Base-by-base conservation (phyloP, 2,888 invertebrate genomes). In the Drosophila cognata region DNA sequence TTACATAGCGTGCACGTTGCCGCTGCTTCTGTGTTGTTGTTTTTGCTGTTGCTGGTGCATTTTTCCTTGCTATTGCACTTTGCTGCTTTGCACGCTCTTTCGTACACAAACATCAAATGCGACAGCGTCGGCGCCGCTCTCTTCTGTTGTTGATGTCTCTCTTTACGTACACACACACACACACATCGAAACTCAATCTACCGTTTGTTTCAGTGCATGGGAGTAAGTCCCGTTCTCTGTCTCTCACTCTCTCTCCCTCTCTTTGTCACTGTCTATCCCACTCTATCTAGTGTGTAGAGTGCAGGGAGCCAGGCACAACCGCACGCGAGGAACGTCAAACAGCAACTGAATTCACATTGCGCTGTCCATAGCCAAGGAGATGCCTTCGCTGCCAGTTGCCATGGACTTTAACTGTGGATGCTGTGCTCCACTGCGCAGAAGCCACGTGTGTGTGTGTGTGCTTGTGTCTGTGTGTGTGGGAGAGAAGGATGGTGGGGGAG, bases 341-440 rank as follows among this genome's bases (percentile, higher is more conserved):
- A 89, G 91, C 91, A 92, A 92, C 92, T 92, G 92, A 92, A 79
- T 91, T 84, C 71, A 68, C 57, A 72, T 90, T 91, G 89, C 78
- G 87, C 80, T 82, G 79, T 78, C 84, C 81, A 65, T 43, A 65
- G 64, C 71, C 63, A 41, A 55, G 46, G 46, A 71, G 87, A 83
- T 88, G 73, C n/a, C 28, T 56, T 56, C 55, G 36, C 36, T 56
- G 55, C 78, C 67, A 43, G 79, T 73, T 80, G 65, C 73, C 61
- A 33, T 56, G 51, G 63, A 60, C 56, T 67, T 52, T 38, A 43
- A 21, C 16, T 57, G 76, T 80, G 85, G 81, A 75, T 83, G 72
- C 74, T 89, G 89, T 84, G 63, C 41, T 56, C 57, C 31, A 76
- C 8, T 88, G 85, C 85, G 85, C 85, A 88, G 80, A 70, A 75